Evolutionary conservation across 2,113 vertebrate genomes (phyloP), one percentile per base, ranked within the genome.

Genomic region (Chaenogobius annularis): DNA sequence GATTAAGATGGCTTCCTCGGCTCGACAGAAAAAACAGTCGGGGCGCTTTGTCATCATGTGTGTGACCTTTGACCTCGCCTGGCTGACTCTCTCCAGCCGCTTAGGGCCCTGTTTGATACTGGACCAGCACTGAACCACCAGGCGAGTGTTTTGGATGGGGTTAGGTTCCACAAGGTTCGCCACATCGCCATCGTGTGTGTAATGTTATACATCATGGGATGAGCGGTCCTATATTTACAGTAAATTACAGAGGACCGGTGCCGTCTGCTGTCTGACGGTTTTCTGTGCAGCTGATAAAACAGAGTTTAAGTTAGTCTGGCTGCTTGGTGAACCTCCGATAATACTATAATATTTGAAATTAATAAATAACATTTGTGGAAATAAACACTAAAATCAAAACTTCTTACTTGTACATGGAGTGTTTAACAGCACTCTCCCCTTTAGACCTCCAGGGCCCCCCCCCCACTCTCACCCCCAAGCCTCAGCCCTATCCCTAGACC

Each of bases 1-100:
- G 89, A 90, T 92, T 91, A 90, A 83, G 83, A 86, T 78, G 86
- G 77, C 85, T 83, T 77, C 75, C 85, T 74, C 20, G 74, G 86
- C 83, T 88, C 84, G 82, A 48, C 70, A 86, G 87, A 81, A 85
- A 88, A 82, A 89, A 90, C 90, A 90, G 77, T 66, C 37, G 80
- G 77, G 69, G 85, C 74, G 47, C 17, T 68, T n/a, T 20, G 44
- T 71, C 72, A 62, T 71, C 72, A 59, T 50, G 73, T 40, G 31
- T 0, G 17, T 89, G 83, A 78, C 88, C 74, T 84, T 85, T 92
- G 83, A 87, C 86, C 86, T 74, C 5, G 6, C 26, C 26, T 31
- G 80, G 3, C 52, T 56, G 54, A 12, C 20, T 81, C 77, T 55
- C n/a, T 22, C 17, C 22, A 56, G 54, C 10, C 55, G 3, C 10